Percentiles rank a stretch among this genome's conserved stretches.
Evolutionary conservation across 2,113 vertebrate species (phyloP).

Genomic region (Lagenorhynchus albirostris): DNA sequence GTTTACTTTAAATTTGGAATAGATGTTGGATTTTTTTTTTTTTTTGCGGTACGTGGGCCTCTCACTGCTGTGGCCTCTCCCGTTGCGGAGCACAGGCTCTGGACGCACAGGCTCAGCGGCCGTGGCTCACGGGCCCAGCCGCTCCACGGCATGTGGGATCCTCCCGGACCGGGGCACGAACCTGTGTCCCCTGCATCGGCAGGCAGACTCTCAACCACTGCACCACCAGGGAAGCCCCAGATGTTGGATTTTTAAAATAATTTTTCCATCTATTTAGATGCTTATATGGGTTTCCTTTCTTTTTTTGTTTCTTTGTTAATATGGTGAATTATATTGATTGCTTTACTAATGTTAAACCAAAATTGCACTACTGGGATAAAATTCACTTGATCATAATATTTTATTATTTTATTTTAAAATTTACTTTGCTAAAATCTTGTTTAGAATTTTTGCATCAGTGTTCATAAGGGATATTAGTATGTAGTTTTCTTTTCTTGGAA

Average conservation of each 20-base stretch:
- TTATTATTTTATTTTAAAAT: neutral
- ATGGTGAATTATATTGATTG: neutral
- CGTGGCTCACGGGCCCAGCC: too few species aligned
- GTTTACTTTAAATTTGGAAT: neutral
- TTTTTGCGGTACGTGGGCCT: too few species aligned
- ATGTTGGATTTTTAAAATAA: neutral
- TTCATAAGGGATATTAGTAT: neutral
- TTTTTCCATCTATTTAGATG: neutral
- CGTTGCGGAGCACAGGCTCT: too few species aligned
- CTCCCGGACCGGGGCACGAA: too few species aligned
- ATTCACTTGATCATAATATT: neutral
- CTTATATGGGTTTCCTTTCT: neutral
- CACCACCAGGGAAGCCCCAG: neutral
- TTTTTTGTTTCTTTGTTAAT: neutral
- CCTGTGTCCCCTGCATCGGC: too few species aligned
- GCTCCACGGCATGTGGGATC: too few species aligned
- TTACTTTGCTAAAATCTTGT: neutral
- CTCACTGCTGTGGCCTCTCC: too few species aligned
- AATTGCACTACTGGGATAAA: neutral
- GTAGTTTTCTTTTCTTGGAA: neutral
- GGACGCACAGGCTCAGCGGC: too few species aligned
- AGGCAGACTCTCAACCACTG: too few species aligned
- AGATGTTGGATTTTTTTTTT: neutral
- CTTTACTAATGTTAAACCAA: neutral
- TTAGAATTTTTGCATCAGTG: neutral